A percentile compares a stretch with the other conserved stretches of the same genome.
Conservation (phyloP, 1,140 invertebrate species). For the Atta colombica region DNA sequence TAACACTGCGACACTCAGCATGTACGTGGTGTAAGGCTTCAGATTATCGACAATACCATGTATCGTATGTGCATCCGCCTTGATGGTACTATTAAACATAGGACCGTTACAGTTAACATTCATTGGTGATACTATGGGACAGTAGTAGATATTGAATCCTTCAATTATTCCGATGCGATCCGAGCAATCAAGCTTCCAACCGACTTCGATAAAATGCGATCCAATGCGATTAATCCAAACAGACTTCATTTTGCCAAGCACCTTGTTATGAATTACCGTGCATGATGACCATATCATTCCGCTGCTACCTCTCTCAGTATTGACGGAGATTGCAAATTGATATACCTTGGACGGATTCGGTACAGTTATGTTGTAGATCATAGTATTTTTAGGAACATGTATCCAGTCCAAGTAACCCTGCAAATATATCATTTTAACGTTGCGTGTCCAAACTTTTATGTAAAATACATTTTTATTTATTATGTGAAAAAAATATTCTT, state of each 20-base stretch:
- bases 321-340: constrained; percentile 92
- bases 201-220: constrained; percentile 88
- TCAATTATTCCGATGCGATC: constrained; percentile 89
- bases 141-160: constrained; percentile 90
- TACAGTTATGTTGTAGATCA: constrained; percentile 86
- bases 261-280: constrained; percentile 90
- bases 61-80: constrained; percentile 81
- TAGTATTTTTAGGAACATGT: constrained; percentile 84
- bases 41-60: constrained; percentile 86
- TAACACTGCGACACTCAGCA: constrained; percentile 90
- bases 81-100: constrained; percentile 86
- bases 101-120: constrained; percentile 85
- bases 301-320: constrained; percentile 89
- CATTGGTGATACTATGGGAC: constrained; percentile 88
- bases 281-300: constrained; percentile 93
- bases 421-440: constrained; percentile 14
- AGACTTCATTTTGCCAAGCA: constrained; percentile 90
- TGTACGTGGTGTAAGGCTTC: constrained; percentile 93
- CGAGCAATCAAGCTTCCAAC: constrained; percentile 91
- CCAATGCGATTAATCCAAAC: constrained; percentile 88
- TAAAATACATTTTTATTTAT: too few relatives aligned
- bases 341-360: constrained; percentile 86
- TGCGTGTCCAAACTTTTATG: not conserved
- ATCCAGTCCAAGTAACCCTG: constrained; percentile 89
- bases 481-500: not conserved